Percentiles rank a stretch among this genome's conserved stretches.
phyloP scores from a whole-genome alignment of 2,888 invertebrate species.

The Cheilosia soror region DNA sequence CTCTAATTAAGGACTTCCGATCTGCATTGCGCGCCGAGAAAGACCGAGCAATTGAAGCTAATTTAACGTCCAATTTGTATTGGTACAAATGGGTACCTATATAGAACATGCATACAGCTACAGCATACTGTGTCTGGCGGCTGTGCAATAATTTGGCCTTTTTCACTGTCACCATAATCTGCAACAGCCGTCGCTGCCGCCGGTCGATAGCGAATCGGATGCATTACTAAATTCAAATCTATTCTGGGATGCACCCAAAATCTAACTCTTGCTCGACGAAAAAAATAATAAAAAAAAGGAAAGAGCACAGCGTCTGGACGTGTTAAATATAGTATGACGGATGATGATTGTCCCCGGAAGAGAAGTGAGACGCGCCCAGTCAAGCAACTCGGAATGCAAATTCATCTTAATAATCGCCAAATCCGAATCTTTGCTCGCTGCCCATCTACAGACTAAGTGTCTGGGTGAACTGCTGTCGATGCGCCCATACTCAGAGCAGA shows the following conservation, averaged over 20 bases:
- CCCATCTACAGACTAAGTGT: conserved; percentile 70
- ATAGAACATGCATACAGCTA: neutral
- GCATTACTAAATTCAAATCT: conserved; percentile 67
- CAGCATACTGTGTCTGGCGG: conserved; percentile 24
- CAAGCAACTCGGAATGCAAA: conserved; percentile 65
- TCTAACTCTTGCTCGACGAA: conserved; percentile 11
- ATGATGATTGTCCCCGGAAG: conserved; percentile 72
- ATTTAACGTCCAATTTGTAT: conserved; percentile 63
- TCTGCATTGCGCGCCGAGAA: conserved; percentile 21
- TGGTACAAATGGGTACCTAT: neutral
- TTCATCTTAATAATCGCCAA: conserved; percentile 72
- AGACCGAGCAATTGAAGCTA: conserved; percentile 61
- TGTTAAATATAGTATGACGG: conserved; percentile 75
- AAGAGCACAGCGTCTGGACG: conserved; percentile 67
- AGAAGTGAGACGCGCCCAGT: conserved; percentile 51
- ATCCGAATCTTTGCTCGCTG: conserved; percentile 49
- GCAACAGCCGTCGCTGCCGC: neutral
- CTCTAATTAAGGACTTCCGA: conserved; percentile 71
- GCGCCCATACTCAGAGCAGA: conserved; percentile 49
- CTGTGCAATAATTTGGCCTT: conserved; percentile 44
- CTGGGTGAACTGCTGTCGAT: conserved; percentile 71
- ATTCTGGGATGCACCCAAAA: conserved; percentile 54
- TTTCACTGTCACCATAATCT: conserved; percentile 52
- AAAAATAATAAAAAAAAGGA: conserved; percentile 26
- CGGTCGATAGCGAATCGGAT: conserved; percentile 57